A percentile compares a stretch with the other conserved stretches of the same genome.
phyloP scores from a whole-genome alignment of 2,113 vertebrate species.

The Micronycteris hirsuta region DNA sequence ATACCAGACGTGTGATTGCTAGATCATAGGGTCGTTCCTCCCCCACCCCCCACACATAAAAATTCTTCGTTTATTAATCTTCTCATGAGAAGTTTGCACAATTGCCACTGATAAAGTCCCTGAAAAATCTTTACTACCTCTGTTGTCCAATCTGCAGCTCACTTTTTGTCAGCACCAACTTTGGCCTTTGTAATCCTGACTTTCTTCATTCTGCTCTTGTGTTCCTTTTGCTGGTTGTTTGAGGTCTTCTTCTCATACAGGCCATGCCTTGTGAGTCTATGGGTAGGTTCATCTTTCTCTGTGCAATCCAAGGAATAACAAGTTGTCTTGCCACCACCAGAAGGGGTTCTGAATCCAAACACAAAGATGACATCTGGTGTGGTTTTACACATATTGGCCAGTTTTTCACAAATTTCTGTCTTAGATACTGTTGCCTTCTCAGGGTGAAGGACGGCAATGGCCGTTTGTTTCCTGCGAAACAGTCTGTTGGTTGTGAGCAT shows the following conservation, averaged over 20 bases:
- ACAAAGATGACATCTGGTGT: background rate
- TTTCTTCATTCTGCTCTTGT: background rate
- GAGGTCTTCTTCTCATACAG: background rate
- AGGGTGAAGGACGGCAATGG: background rate
- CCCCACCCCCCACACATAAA: background rate
- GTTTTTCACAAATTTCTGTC: background rate
- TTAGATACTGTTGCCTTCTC: background rate
- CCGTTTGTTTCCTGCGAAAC: background rate
- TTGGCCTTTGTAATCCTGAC: background rate
- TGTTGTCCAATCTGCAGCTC: no score
- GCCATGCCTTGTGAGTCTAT: background rate
- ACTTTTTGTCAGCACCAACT: background rate
- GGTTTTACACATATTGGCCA: background rate
- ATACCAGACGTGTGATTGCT: background rate
- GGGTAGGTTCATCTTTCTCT: background rate
- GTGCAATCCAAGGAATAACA: background rate
- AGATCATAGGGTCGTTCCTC: background rate
- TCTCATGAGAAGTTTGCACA: background rate
- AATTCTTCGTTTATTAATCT: background rate
- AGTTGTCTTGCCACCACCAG: background rate
- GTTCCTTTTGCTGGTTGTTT: background rate
- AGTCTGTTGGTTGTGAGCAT: background rate
- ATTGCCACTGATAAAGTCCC: background rate
- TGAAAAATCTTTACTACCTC: background rate
- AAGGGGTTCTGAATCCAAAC: background rate